A percentile compares a stretch with the other conserved stretches of the same genome.
Conservation (phyloP, 2,888 invertebrate species). For the Polyploca ridens region DNA sequence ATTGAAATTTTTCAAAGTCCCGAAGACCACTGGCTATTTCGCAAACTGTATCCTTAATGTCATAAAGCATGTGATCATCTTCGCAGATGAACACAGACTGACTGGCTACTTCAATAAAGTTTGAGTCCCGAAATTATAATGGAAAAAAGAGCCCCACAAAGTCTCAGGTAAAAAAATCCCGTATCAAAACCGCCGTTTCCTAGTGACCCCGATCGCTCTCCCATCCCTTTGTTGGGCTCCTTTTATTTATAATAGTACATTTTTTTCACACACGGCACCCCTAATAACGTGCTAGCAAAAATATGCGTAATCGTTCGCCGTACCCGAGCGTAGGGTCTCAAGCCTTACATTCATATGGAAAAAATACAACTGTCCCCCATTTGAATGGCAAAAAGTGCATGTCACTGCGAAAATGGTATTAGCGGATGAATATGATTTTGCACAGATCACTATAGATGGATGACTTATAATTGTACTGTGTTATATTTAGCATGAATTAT, state of each 20-base stretch:
- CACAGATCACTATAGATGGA: conserved; percentile 77
- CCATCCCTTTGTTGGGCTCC: conserved; percentile 80
- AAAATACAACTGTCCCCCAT: conserved; percentile 80
- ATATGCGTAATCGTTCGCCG: conserved; percentile 78
- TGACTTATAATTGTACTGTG: conserved; percentile 82
- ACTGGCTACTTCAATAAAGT: conserved; percentile 77
- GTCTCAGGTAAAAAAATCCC: conserved; percentile 81
- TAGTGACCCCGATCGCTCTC: conserved; percentile 84
- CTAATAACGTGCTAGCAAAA: conserved; percentile 81
- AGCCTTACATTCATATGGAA: conserved; percentile 57
- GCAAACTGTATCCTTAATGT: conserved; percentile 49
- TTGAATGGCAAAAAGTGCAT: conserved; percentile 84
- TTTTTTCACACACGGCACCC: conserved; percentile 83
- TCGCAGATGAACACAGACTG: conserved; percentile 83
- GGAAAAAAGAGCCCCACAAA: conserved; percentile 74
- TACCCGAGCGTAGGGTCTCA: conserved; percentile 41
- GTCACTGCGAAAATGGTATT: conserved; percentile 82
- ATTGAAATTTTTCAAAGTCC: conserved; percentile 41
- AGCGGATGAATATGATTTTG: conserved; percentile 81
- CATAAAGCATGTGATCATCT: conserved; percentile 82
- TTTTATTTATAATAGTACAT: conserved; percentile 83
- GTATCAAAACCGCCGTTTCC: conserved; percentile 84
- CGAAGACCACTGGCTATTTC: conserved; percentile 68
- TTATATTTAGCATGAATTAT: conserved; percentile 83
- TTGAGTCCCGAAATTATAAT: conserved; percentile 67